Percentiles rank a stretch among this genome's conserved stretches.
phyloP scores from a whole-genome alignment of 2,888 invertebrate species.

The Encarsia formosa region DNA sequence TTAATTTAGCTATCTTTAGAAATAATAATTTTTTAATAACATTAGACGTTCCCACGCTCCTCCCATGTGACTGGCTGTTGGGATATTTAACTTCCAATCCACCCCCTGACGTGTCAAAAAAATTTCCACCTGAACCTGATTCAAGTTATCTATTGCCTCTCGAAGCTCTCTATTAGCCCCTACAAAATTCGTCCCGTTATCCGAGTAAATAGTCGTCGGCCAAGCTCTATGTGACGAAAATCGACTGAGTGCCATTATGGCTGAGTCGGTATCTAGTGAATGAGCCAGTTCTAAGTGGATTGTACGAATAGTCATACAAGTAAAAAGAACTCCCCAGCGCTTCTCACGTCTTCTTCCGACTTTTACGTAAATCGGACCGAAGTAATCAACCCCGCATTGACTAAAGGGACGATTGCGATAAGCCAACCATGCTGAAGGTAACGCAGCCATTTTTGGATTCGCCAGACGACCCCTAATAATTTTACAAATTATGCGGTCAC shows the following conservation, averaged over 20 bases:
- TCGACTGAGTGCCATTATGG: not conserved
- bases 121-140: not conserved
- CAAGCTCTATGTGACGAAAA: not conserved
- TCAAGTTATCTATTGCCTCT: not conserved
- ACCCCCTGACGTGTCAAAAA: not conserved
- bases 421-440: too few relatives aligned
- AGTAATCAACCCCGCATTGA: not conserved
- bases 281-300: not conserved
- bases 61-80: too few relatives aligned
- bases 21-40: too few relatives aligned
- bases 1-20: too few relatives aligned
- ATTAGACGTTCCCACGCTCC: slow-evolving; percentile 7
- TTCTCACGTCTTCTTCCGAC: not conserved
- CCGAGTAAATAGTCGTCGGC: not conserved
- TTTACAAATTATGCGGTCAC: not conserved
- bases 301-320: not conserved
- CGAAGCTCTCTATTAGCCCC: not conserved
- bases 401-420: not conserved
- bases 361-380: not conserved
- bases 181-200: not conserved
- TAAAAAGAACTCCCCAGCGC: not conserved
- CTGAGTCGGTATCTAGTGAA: not conserved
- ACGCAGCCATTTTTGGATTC: slow-evolving; percentile 1
- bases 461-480: not conserved
- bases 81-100: not conserved